Percentiles rank a stretch among this genome's conserved stretches.
phyloP scores from a whole-genome alignment of 23 tunicate genomes.

The Aplidium turbinatum region DNA sequence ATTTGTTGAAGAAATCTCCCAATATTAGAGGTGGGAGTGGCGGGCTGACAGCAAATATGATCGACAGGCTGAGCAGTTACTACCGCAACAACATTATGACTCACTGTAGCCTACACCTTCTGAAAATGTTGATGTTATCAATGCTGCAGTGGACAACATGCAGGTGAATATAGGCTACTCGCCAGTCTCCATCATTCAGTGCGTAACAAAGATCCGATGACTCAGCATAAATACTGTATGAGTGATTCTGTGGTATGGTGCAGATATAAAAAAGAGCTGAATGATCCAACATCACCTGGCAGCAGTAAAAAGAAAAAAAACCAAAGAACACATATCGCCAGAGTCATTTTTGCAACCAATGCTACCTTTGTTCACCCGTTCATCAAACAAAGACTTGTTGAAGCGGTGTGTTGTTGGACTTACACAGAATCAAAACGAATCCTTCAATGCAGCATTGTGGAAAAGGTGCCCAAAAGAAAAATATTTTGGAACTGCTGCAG shows the following conservation, averaged over 20 bases:
- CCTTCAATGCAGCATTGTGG: slow-evolving; percentile 35
- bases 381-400: slow-evolving; percentile 9
- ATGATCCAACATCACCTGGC: not conserved
- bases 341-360: slow-evolving; percentile 26
- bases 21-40: slow-evolving; percentile 14
- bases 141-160: too few relatives aligned
- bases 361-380: slow-evolving; percentile 4
- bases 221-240: slow-evolving; percentile 20
- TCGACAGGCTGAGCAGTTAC: not conserved
- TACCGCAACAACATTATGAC: slow-evolving; percentile 21
- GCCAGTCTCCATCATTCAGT: slow-evolving; percentile 30
- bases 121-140: too few relatives aligned
- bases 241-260: not conserved
- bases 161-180: too few relatives aligned
- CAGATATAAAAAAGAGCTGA: not conserved
- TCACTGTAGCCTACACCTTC: too few relatives aligned
- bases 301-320: not conserved
- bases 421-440: slow-evolving; percentile 37
- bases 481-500: slow-evolving; percentile 26
- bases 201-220: slow-evolving; percentile 1
- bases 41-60: slow-evolving; percentile 17
- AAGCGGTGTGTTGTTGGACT: slow-evolving; percentile 18
- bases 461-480: slow-evolving; percentile 32
- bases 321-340: slow-evolving; percentile 7
- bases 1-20: slow-evolving; percentile 8